Evolutionary conservation across 2,797 vertebrate species (phyloP).

Genomic region (Oreortyx pictus): DNA sequence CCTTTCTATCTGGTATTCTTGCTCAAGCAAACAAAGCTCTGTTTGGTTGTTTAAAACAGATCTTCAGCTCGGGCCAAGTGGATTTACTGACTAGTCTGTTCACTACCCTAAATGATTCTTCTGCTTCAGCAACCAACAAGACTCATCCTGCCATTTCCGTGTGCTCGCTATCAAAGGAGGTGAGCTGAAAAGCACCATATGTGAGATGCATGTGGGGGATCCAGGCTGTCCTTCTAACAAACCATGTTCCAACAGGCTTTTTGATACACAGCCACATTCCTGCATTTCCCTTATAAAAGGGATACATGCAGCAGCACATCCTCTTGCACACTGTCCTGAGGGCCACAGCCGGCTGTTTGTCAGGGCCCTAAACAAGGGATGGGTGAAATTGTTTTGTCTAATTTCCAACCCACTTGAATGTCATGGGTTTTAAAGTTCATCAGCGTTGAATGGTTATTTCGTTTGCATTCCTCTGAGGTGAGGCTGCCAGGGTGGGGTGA

Average conservation of each 20-base stretch:
- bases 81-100: constrained; percentile 8
- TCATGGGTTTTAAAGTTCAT: constrained; percentile 71
- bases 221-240: constrained; percentile 52
- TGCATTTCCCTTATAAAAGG: constrained; percentile 69
- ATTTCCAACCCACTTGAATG: constrained; percentile 63
- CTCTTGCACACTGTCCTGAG: constrained; percentile 9
- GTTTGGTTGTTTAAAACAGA: neutral
- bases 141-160: constrained; percentile 39
- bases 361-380: constrained; percentile 46
- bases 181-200: constrained; percentile 29
- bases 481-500: constrained; percentile 61
- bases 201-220: constrained; percentile 32
- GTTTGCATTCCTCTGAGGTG: constrained; percentile 68
- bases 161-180: constrained; percentile 41
- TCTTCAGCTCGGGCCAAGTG: constrained; percentile 4
- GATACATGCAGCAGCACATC: constrained; percentile 57
- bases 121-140: constrained; percentile 46
- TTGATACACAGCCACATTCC: constrained; percentile 65
- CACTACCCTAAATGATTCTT: constrained; percentile 17
- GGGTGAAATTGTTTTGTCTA: constrained; percentile 66
- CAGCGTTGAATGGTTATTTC: constrained; percentile 44
- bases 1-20: neutral
- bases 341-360: constrained; percentile 41
- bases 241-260: constrained; percentile 54
- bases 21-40: neutral